Conservation (phyloP, 2,797 vertebrate species). For the Manis pentadactyla region DNA sequence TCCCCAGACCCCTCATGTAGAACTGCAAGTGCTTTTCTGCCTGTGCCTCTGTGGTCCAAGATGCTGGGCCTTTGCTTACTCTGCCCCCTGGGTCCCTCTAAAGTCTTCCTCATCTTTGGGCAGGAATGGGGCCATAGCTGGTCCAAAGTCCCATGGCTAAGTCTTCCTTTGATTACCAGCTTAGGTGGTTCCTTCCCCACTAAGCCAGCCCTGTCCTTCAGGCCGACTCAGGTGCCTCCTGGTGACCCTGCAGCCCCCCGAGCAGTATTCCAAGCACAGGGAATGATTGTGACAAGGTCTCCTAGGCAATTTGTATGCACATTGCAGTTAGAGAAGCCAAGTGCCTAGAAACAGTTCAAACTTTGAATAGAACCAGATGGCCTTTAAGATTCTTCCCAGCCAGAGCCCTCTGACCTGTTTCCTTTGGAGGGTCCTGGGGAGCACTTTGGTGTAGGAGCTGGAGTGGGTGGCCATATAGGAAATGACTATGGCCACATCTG, state of each 20-base stretch:
- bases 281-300: neutral
- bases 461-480: neutral
- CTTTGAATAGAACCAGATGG: neutral
- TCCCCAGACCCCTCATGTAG: too few species aligned
- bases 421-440: neutral
- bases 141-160: neutral
- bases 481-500: rapidly evolving
- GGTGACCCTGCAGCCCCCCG: neutral
- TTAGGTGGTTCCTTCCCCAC: neutral
- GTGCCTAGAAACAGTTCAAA: neutral
- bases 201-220: neutral
- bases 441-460: rapidly evolving
- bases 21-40: too few species aligned
- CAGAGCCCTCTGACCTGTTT: neutral
- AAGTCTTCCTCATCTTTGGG: neutral
- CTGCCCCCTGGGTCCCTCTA: neutral
- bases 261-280: neutral
- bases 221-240: neutral
- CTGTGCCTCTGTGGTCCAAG: neutral
- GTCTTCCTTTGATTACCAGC: neutral
- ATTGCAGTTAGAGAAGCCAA: neutral
- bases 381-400: neutral
- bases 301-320: neutral
- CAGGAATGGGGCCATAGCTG: neutral
- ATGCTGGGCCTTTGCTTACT: neutral